Evolutionary conservation across 2,113 vertebrate species (phyloP).

Genomic region (Herpailurus yagouaroundi): DNA sequence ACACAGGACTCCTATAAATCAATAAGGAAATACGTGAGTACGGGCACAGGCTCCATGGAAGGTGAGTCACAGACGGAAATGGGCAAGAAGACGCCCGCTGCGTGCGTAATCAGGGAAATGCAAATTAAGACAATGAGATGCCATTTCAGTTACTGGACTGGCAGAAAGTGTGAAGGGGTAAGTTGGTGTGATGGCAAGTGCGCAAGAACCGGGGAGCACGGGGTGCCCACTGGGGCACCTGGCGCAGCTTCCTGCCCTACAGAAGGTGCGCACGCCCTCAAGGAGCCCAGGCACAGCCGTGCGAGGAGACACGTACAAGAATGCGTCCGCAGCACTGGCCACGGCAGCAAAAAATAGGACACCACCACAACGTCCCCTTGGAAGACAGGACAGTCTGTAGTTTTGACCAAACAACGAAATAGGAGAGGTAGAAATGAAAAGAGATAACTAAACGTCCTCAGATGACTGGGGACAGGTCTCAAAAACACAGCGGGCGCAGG

Average conservation of each 20-base stretch:
- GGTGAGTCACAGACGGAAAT: background rate
- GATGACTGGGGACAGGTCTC: rapidly evolving
- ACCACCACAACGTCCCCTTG: too few relatives aligned
- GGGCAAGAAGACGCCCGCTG: background rate
- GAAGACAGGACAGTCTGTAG: background rate
- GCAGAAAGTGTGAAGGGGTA: background rate
- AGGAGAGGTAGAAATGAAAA: background rate
- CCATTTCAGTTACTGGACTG: rapidly evolving
- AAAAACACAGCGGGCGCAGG: background rate
- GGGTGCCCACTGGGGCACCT: background rate
- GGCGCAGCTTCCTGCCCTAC: background rate
- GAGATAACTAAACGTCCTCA: rapidly evolving
- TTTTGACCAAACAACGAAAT: background rate
- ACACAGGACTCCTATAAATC: background rate
- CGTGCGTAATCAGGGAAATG: rapidly evolving
- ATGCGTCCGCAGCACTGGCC: rapidly evolving
- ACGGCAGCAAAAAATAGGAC: rapidly evolving
- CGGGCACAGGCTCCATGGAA: background rate
- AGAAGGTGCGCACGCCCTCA: background rate
- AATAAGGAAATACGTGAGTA: background rate
- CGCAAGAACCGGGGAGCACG: rapidly evolving
- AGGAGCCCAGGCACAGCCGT: background rate
- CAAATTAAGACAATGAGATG: background rate
- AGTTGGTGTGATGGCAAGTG: rapidly evolving
- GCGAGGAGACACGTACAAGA: background rate